These are phyloP conservation scores for Scrobipalpa costella DNA, from an alignment of 2,888 invertebrate genomes.

Conservation along the genomic window DNA sequence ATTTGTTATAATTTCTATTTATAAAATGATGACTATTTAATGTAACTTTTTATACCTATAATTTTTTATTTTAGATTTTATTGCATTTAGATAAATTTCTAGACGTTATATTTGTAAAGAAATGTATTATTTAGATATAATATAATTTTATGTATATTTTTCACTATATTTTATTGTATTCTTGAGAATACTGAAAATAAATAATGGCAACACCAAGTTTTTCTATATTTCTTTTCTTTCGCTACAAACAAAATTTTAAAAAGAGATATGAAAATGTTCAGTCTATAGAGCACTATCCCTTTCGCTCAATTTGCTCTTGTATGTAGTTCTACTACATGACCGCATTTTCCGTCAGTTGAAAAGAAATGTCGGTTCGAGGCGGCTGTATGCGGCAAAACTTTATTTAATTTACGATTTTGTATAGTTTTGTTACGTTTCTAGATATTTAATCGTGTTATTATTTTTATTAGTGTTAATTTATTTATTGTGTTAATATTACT, in stretches of 20 bases:
- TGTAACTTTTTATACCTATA: too few relatives aligned
- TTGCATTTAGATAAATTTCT: too few relatives aligned
- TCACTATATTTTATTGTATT: not conserved
- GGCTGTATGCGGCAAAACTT: constrained; percentile 53
- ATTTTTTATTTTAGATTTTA: too few relatives aligned
- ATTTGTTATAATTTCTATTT: too few relatives aligned
- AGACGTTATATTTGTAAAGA: too few relatives aligned
- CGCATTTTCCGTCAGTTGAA: constrained; percentile 56
- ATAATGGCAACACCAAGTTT: constrained; percentile 3
- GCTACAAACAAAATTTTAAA: not conserved
- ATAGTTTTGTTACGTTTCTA: constrained; percentile 65
- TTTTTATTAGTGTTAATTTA: constrained; percentile 48
- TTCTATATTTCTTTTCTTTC: not conserved
- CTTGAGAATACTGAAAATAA: not conserved
- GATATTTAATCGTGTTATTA: constrained; percentile 59
- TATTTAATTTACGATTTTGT: constrained; percentile 69
- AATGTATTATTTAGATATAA: too few relatives aligned
- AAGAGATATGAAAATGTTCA: not conserved
- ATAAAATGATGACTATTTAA: too few relatives aligned
- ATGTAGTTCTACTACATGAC: constrained; percentile 19
- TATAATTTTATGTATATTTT: not conserved
- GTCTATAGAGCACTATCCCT: constrained; percentile 4
- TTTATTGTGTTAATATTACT: constrained; percentile 41
- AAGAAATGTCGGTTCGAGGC: constrained; percentile 58
- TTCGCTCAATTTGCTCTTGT: not conserved